Conservation (phyloP, 2,113 vertebrate genomes). For the Phaethon lepturus region DNA sequence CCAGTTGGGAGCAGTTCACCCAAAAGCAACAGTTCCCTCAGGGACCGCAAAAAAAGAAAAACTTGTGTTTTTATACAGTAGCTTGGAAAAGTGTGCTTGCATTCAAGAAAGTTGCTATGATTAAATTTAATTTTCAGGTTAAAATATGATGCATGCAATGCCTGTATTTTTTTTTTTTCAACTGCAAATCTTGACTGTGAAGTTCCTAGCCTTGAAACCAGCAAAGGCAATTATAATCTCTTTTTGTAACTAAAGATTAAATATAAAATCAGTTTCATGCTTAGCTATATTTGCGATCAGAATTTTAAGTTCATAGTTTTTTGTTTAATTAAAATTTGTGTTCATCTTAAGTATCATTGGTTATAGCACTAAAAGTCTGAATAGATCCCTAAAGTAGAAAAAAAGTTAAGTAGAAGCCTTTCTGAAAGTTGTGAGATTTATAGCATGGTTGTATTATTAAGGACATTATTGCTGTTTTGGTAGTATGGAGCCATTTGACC, state of each 20-base stretch:
- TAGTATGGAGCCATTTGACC: neutral
- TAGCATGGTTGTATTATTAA: neutral
- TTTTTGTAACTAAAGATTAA: neutral
- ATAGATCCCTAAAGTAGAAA: neutral
- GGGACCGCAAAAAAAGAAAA: neutral
- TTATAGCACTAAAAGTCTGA: neutral
- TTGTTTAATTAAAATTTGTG: neutral
- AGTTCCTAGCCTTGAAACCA: neutral
- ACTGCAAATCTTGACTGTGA: neutral
- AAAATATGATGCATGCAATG: neutral
- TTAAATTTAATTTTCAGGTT: neutral
- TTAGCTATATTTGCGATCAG: neutral
- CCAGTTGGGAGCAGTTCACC: fast-evolving
- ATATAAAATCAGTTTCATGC: neutral
- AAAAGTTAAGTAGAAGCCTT: neutral
- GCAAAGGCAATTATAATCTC: neutral
- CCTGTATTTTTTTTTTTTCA: neutral
- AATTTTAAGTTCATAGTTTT: neutral
- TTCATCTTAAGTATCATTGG: neutral
- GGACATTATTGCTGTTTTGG: neutral
- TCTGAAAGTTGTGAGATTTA: neutral
- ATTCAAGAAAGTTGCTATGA: neutral
- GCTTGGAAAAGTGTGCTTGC: neutral
- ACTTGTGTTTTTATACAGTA: neutral
- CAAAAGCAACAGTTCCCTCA: fast-evolving